Evolutionary conservation across 2,888 invertebrate genomes (phyloP).

Genomic region (Odontocerum albicorne): DNA sequence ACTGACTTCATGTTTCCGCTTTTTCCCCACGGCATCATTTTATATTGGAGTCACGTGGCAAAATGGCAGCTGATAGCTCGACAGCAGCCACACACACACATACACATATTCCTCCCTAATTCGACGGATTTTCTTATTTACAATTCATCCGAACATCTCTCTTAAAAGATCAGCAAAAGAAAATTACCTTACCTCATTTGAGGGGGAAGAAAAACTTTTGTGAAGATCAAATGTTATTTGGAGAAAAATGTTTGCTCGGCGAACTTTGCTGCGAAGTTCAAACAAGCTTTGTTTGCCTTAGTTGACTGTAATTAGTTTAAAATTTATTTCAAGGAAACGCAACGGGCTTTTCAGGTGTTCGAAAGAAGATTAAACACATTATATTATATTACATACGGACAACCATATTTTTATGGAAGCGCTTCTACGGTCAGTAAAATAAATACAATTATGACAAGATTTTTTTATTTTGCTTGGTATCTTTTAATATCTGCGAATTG

Average conservation of each 20-base stretch:
- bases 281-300: slow-evolving; percentile 7
- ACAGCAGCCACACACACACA: neutral
- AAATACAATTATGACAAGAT: too few relatives aligned
- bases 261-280: slow-evolving; percentile 7
- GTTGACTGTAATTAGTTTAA: slow-evolving; percentile 15
- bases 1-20: slow-evolving; percentile 22
- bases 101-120: slow-evolving; percentile 9
- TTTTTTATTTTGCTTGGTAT: too few relatives aligned
- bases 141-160: slow-evolving; percentile 12
- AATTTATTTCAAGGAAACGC: slow-evolving; percentile 14
- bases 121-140: slow-evolving; percentile 8
- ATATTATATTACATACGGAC: too few relatives aligned
- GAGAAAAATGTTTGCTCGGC: slow-evolving; percentile 7
- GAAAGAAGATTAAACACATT: slow-evolving; percentile 2
- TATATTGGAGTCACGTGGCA: slow-evolving; percentile 20
- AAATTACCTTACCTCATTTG: slow-evolving; percentile 22
- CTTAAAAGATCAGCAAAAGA: slow-evolving; percentile 20
- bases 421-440: too few relatives aligned
- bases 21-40: slow-evolving; percentile 9
- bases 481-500: too few relatives aligned
- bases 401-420: too few relatives aligned
- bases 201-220: too few relatives aligned
- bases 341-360: slow-evolving; percentile 6
- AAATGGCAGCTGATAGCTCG: slow-evolving; percentile 18
- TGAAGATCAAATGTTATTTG: neutral